Conservation (phyloP, 2,797 vertebrate genomes). For the Chrosomus eos region DNA sequence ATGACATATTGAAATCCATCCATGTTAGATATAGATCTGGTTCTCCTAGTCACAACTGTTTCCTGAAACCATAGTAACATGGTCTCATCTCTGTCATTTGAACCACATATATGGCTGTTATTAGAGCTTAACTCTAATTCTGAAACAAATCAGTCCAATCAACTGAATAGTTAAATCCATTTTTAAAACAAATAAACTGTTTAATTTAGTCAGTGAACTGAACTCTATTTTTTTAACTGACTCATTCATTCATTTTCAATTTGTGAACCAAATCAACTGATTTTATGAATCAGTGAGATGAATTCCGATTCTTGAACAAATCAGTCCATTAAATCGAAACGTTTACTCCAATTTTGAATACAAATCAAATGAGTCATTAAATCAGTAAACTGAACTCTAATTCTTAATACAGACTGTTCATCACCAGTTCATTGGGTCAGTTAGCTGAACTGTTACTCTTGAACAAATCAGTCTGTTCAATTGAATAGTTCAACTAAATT, state of each 20-base stretch:
- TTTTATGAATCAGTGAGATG: background rate
- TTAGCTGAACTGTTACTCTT: background rate
- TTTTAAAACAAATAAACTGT: too few relatives aligned
- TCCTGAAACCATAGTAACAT: too few relatives aligned
- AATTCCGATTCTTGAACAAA: background rate
- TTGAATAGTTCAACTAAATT: background rate
- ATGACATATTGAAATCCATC: too few relatives aligned
- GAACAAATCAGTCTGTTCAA: background rate
- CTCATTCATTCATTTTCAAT: background rate
- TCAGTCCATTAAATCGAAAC: background rate
- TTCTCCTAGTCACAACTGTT: too few relatives aligned
- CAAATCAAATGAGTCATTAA: background rate
- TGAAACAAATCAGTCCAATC: too few relatives aligned
- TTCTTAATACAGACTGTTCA: background rate
- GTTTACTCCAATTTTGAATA: background rate
- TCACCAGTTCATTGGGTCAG: background rate
- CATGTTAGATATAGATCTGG: too few relatives aligned
- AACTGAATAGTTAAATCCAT: too few relatives aligned
- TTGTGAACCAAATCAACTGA: too few relatives aligned
- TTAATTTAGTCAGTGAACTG: too few relatives aligned
- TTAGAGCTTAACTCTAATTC: too few relatives aligned
- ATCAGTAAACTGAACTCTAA: background rate
- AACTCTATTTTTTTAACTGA: background rate
- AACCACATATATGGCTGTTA: too few relatives aligned
- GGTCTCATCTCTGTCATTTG: too few relatives aligned